A percentile compares a stretch with the other conserved stretches of the same genome.
Evolutionary conservation across 1,140 invertebrate species (phyloP).

Genomic region (Drosophila sucinea): DNA sequence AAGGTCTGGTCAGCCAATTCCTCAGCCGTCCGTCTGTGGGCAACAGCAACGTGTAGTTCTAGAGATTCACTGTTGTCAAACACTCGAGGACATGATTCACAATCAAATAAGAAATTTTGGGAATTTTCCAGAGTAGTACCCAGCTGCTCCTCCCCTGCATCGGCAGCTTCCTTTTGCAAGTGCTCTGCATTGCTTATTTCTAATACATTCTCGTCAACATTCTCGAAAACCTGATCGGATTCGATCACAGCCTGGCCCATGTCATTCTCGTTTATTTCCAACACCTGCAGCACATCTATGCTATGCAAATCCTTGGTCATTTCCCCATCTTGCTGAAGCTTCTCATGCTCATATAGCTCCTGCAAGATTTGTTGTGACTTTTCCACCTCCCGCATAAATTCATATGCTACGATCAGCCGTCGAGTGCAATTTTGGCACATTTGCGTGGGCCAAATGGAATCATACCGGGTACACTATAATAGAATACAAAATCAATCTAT

Average conservation of each 20-base stretch:
- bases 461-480: slow-evolving; percentile 30
- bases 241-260: background rate
- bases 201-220: background rate
- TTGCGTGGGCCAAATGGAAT: slow-evolving; percentile 49
- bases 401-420: slow-evolving; percentile 61
- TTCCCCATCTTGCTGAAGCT: background rate
- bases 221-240: background rate
- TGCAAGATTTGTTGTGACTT: slow-evolving; percentile 50
- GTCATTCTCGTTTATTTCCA: slow-evolving; percentile 1
- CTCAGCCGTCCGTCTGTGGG: slow-evolving; percentile 54
- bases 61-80: slow-evolving; percentile 67
- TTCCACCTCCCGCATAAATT: slow-evolving; percentile 63
- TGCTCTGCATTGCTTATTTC: background rate
- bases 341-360: slow-evolving; percentile 21
- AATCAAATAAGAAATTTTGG: slow-evolving; percentile 49
- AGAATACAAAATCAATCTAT: background rate
- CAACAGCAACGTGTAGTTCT: slow-evolving; percentile 39
- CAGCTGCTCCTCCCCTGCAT: slow-evolving; percentile 51
- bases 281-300: slow-evolving; percentile 10
- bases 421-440: slow-evolving; percentile 61
- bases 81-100: slow-evolving; percentile 50
- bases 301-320: slow-evolving; percentile 9
- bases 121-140: slow-evolving; percentile 1
- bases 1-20: slow-evolving; percentile 82
- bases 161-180: background rate